phyloP scores from a whole-genome alignment of 2,113 vertebrate species.

The Phycodurus eques region DNA sequence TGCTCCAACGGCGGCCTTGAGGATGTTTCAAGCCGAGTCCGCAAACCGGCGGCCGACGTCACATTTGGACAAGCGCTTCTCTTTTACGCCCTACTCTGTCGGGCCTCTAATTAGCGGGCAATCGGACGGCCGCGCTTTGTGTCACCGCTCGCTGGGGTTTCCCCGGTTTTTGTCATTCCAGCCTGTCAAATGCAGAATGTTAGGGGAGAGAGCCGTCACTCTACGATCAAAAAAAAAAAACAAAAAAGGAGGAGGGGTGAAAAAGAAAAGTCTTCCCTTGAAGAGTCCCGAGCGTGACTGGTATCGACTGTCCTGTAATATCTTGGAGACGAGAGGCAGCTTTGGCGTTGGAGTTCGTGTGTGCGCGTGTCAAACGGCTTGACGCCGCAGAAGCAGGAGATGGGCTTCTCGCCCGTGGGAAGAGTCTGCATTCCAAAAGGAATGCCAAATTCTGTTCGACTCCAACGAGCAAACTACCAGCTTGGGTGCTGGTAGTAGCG shows the following conservation, averaged over 20 bases:
- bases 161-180: conserved; percentile 61
- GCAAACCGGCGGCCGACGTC: not conserved
- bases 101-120: conserved; percentile 57
- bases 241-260: not conserved
- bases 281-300: conserved; percentile 29
- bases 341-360: conserved; percentile 7
- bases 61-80: not conserved
- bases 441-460: conserved; percentile 54
- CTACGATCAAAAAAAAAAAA: not conserved
- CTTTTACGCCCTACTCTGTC: conserved; percentile 29
- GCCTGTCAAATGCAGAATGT: conserved; percentile 38
- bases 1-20: not conserved
- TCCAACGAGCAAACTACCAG: conserved; percentile 46
- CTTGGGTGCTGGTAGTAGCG: conserved; percentile 37
- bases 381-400: conserved; percentile 57
- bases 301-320: conserved; percentile 51
- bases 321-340: conserved; percentile 32
- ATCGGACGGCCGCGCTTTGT: conserved; percentile 55
- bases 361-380: conserved; percentile 20
- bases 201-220: conserved; percentile 38
- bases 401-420: conserved; percentile 52
- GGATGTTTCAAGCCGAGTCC: not conserved
- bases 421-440: conserved; percentile 55
- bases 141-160: conserved; percentile 53
- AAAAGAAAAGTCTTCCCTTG: not conserved